These are phyloP conservation scores for Sycophila sp. DNA, from an alignment of 1,140 invertebrate genomes.

Conservation along the genomic window DNA sequence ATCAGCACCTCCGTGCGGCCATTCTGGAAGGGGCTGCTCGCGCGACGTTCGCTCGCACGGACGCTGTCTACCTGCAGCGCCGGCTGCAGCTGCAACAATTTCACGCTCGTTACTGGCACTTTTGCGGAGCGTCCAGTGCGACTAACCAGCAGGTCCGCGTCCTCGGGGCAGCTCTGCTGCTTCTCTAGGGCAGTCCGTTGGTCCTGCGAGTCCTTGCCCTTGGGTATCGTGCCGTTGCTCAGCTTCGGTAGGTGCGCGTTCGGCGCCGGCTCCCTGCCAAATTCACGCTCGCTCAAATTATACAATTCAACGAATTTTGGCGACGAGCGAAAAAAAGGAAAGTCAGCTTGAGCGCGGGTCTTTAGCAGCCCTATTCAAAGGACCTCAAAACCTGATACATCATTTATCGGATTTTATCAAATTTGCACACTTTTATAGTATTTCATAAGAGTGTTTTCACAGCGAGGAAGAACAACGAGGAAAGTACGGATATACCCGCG, in stretches of 20 bases:
- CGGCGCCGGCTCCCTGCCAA: conserved; percentile 36
- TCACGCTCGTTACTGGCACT: conserved; percentile 64
- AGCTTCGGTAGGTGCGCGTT: conserved; percentile 53
- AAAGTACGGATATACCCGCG: too few relatives aligned
- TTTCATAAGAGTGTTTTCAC: too few relatives aligned
- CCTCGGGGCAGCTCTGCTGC: conserved; percentile 57
- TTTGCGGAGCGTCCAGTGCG: too few relatives aligned
- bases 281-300: neutral
- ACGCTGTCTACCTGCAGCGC: conserved; percentile 13
- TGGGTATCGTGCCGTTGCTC: conserved; percentile 62
- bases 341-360: neutral
- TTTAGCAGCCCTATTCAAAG: too few relatives aligned
- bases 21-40: conserved; percentile 74
- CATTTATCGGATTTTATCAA: too few relatives aligned
- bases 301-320: neutral
- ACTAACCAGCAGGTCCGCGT: conserved; percentile 58
- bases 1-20: conserved; percentile 79
- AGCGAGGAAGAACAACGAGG: too few relatives aligned
- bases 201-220: conserved; percentile 52
- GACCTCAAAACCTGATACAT: too few relatives aligned
- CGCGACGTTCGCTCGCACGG: conserved; percentile 61
- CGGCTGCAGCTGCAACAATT: conserved; percentile 14
- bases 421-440: too few relatives aligned
- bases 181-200: conserved; percentile 52
- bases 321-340: neutral